Evolutionary conservation across 1,140 invertebrate genomes (phyloP).

Genomic region (Phenacoccus solenopsis): DNA sequence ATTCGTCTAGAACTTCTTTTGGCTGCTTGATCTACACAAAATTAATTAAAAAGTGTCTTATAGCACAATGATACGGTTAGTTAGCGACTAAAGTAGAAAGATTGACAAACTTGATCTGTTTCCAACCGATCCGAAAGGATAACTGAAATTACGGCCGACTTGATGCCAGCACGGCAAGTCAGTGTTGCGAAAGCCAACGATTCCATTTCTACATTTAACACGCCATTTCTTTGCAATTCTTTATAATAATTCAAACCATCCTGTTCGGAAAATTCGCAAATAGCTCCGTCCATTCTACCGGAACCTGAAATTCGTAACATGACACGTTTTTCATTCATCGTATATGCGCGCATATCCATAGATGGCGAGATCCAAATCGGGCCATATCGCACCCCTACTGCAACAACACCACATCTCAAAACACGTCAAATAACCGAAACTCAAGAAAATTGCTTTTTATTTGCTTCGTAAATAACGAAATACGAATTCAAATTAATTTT

Average conservation of each 20-base stretch:
- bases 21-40: not conserved
- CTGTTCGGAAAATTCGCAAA: not conserved
- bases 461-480: too few species aligned
- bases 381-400: too few species aligned
- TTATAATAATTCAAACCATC: conserved; percentile 4
- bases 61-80: too few species aligned
- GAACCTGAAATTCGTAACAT: not conserved
- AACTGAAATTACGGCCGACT: not conserved
- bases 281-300: not conserved
- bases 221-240: conserved; percentile 5
- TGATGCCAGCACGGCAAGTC: not conserved
- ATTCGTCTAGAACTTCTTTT: conserved; percentile 9
- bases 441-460: too few species aligned
- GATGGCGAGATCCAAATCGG: too few species aligned
- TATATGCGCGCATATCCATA: too few species aligned
- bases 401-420: too few species aligned
- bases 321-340: too few species aligned
- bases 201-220: not conserved
- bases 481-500: too few species aligned
- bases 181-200: not conserved
- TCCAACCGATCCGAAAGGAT: not conserved
- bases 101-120: not conserved
- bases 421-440: too few species aligned
- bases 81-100: too few species aligned
- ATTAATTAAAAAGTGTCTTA: too few species aligned